Conservation (phyloP, 64 coral and sea anemone genomes). For the Astreopora myriophthalma region DNA sequence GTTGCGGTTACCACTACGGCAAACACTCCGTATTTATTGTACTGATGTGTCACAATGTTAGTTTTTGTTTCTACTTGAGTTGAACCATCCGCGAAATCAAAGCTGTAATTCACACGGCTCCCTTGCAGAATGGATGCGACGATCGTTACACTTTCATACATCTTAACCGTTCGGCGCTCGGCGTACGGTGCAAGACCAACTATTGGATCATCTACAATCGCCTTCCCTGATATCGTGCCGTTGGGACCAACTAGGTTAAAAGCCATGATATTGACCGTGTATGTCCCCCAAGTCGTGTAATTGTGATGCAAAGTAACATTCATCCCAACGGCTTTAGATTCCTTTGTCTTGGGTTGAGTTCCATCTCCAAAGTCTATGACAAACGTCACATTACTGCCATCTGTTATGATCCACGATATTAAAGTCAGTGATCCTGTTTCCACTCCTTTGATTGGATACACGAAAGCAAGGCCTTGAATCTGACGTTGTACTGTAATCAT, state of each 20-base stretch:
- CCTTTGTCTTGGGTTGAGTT: neutral
- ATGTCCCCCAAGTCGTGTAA: constrained; percentile 33
- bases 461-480: constrained; percentile 63
- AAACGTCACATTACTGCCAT: constrained; percentile 74
- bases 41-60: constrained; percentile 28
- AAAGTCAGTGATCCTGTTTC: neutral
- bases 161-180: neutral
- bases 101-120: constrained; percentile 37
- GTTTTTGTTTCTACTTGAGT: neutral
- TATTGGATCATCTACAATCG: constrained; percentile 58
- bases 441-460: neutral
- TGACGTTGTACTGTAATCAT: constrained; percentile 43
- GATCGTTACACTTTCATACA: constrained; percentile 27
- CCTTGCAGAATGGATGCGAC: constrained; percentile 23
- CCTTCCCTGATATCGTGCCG: neutral
- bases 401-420: constrained; percentile 61
- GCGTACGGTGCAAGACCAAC: constrained; percentile 44
- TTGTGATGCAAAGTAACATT: constrained; percentile 35
- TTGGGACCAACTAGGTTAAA: constrained; percentile 56
- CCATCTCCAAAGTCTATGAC: constrained; percentile 61
- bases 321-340: neutral
- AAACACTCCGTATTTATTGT: constrained; percentile 45
- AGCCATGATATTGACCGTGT: constrained; percentile 34
- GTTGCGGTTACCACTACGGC: constrained; percentile 14
- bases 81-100: constrained; percentile 73